phyloP scores from a whole-genome alignment of 1,140 invertebrate species.

The Pristionchus pacificus region DNA sequence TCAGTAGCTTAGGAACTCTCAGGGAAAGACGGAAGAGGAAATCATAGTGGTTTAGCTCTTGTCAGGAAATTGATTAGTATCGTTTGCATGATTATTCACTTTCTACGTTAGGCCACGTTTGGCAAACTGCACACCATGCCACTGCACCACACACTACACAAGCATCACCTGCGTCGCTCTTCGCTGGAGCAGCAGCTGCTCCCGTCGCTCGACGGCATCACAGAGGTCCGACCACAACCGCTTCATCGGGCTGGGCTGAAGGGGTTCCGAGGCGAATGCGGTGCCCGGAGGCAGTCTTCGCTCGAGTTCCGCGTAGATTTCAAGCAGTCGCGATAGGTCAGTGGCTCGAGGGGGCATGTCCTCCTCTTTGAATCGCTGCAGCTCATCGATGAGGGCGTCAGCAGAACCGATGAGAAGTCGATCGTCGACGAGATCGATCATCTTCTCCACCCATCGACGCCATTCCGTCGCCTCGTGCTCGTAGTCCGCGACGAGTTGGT shows the following conservation, averaged over 20 bases:
- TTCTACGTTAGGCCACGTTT: too few species aligned
- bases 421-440: slow-evolving; percentile 38
- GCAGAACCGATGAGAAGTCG: slow-evolving; percentile 11
- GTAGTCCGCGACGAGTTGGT: slow-evolving; percentile 29
- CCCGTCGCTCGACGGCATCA: slow-evolving; percentile 60
- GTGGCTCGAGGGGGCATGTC: slow-evolving; percentile 82
- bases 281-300: slow-evolving; percentile 61
- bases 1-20: too few species aligned
- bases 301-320: slow-evolving; percentile 79
- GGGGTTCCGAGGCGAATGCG: neutral
- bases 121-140: too few species aligned
- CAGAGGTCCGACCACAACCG: slow-evolving; percentile 83
- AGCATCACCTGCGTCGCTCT: slow-evolving; percentile 26
- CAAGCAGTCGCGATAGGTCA: slow-evolving; percentile 79
- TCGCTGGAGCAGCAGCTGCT: slow-evolving; percentile 25
- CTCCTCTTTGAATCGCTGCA: slow-evolving; percentile 74
- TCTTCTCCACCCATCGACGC: slow-evolving; percentile 31
- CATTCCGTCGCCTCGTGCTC: slow-evolving; percentile 35
- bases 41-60: too few species aligned
- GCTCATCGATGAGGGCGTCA: slow-evolving; percentile 29
- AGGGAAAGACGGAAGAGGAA: too few species aligned
- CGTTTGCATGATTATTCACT: too few species aligned
- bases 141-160: too few species aligned
- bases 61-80: too few species aligned
- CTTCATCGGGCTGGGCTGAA: slow-evolving; percentile 73